Conservation (phyloP, 2,888 invertebrate species). For the Scotopteryx bipunctaria region DNA sequence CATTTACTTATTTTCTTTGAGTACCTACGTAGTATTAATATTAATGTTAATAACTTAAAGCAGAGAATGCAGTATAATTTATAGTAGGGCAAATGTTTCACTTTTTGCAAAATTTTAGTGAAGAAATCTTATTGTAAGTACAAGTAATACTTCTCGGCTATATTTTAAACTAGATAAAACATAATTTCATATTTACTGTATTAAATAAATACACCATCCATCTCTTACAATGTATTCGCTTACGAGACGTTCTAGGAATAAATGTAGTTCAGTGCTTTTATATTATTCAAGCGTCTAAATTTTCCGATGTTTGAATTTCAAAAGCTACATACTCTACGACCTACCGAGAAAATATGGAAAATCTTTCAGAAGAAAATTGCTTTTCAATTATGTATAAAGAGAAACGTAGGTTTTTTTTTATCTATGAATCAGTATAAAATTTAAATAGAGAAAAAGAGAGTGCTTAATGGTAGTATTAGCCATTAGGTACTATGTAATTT, state of each 20-base stretch:
- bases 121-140: too few species aligned
- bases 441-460: neutral
- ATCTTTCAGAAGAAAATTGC: neutral
- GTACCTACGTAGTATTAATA: too few species aligned
- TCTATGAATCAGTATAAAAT: neutral
- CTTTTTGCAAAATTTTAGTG: too few species aligned
- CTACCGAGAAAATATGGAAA: slow-evolving; percentile 37
- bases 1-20: too few species aligned
- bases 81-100: too few species aligned
- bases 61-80: too few species aligned
- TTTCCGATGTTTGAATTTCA: slow-evolving; percentile 54
- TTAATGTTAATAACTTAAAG: too few species aligned
- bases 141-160: too few species aligned
- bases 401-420: neutral
- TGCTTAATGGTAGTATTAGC: neutral
- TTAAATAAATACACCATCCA: slow-evolving; percentile 10
- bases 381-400: slow-evolving; percentile 4
- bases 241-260: slow-evolving; percentile 21
- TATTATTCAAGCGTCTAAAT: slow-evolving; percentile 41
- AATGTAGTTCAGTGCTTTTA: slow-evolving; percentile 45
- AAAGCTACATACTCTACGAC: slow-evolving; percentile 34
- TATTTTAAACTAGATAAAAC: too few species aligned
- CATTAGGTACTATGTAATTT: neutral
- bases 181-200: too few species aligned
- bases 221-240: slow-evolving; percentile 13